A percentile compares a stretch with the other conserved stretches of the same genome.
Conservation (phyloP, 2,888 invertebrate species). For the Meta bourneti region DNA sequence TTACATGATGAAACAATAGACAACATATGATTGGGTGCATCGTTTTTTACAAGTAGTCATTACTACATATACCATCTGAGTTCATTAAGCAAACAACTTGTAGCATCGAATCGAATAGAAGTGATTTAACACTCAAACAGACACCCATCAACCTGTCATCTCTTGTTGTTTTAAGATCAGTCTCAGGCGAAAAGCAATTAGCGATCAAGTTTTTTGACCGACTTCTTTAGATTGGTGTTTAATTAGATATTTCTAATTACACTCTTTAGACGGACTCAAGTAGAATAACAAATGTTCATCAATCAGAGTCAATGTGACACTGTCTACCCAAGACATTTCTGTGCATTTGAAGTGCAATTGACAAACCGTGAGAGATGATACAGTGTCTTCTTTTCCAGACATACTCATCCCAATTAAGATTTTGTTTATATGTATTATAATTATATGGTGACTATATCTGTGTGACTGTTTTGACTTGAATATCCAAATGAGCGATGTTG, state of each 20-base stretch:
- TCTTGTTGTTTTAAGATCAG: constrained; percentile 4
- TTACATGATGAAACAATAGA: background rate
- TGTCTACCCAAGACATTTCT: background rate
- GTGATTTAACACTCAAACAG: background rate
- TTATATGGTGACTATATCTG: constrained; percentile 20
- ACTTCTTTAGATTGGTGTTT: constrained; percentile 29
- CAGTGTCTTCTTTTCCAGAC: background rate
- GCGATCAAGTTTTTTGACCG: background rate
- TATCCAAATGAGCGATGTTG: constrained; percentile 2
- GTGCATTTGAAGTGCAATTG: constrained; percentile 43
- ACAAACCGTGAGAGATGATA: constrained; percentile 14
- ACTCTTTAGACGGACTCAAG: background rate
- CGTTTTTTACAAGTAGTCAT: background rate
- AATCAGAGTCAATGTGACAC: constrained; percentile 11
- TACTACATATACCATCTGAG: background rate
- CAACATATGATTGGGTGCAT: background rate
- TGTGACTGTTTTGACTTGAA: constrained; percentile 14
- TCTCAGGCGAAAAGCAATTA: background rate
- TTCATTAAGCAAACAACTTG: background rate
- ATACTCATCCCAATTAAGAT: background rate
- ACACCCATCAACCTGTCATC: background rate
- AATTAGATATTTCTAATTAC: constrained; percentile 40
- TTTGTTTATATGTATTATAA: constrained; percentile 43
- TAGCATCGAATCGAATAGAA: background rate
- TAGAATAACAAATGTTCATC: constrained; percentile 17